Base-by-base conservation (phyloP, 2,888 invertebrate genomes). In the Andrena bicolor region DNA sequence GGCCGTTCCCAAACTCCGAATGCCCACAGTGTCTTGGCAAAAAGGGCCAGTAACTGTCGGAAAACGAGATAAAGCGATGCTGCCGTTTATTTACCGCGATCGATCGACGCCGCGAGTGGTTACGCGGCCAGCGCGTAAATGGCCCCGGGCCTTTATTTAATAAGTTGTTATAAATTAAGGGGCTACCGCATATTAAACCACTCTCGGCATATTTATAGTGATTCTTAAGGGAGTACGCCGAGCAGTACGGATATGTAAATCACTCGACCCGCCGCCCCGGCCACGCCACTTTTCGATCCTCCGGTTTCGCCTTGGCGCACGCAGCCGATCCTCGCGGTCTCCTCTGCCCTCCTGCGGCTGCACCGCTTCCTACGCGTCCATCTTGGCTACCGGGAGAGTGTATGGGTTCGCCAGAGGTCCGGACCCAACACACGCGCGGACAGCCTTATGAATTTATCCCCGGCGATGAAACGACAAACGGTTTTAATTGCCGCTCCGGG, bases 151-250 rank as follows among this genome's bases (percentile, higher is more conserved):
- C 83, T 89, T 92, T 92, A 90, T 91, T 91, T 91, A 91, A 91
- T 91, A 92, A 92, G 89, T 92, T 91, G 90, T 92, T 92, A 90
- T 91, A 91, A 91, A 91, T 91, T 89, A 91, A 89, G 89, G 88
- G 86, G 91, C 91, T 91, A 92, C 91, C 88, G 92, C 91, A 91
- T 90, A 90, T 91, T 90, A 91, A 91, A 89, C 89, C 88, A 91
- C 87, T 86, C 89, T 88, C 89, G 90, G 89, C 86, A 91, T 91
- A 91, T 92, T 91, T 92, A 91, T 92, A 88, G 89, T 89, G 87
- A 90, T 90, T 90, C 86, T 88, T 84, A 86, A 84, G 75, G 80
- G 80, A 80, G 78, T 82, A 83, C 60, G 76, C 77, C 85, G 87
- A 72, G 76, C 85, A 23, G 81, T 87, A 87, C 85, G 86, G 84